A percentile compares a stretch with the other conserved stretches of the same genome.
These are phyloP conservation scores for Melanostoma scalare DNA, from an alignment of 2,888 invertebrate species.

Conservation along the genomic window DNA sequence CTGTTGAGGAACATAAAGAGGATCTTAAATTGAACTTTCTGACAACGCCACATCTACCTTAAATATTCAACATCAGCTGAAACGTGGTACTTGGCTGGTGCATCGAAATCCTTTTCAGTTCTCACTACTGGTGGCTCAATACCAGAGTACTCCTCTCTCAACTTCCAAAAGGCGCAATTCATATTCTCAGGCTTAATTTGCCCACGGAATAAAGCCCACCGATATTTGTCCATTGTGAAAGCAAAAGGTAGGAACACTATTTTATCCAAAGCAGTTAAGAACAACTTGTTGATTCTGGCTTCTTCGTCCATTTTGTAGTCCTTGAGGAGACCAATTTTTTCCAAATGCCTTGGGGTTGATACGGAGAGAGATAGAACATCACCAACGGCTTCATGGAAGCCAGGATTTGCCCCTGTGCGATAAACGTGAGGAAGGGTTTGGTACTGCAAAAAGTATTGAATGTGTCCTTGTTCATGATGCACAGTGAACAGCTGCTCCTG, in stretches of 20 bases:
- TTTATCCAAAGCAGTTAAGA: constrained; percentile 87
- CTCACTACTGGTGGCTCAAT: constrained; percentile 86
- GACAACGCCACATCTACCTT: constrained; percentile 84
- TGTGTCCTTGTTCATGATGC: constrained; percentile 88
- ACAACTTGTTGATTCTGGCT: constrained; percentile 87
- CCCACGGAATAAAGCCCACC: constrained; percentile 87
- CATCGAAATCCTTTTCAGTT: constrained; percentile 88
- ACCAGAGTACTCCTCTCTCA: constrained; percentile 86
- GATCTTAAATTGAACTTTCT: too few species aligned
- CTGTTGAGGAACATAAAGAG: constrained; percentile 77
- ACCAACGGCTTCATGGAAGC: constrained; percentile 90
- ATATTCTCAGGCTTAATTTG: constrained; percentile 84
- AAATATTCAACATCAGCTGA: constrained; percentile 88
- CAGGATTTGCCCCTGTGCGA: constrained; percentile 85
- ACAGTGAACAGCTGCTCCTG: constrained; percentile 84
- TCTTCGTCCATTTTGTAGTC: constrained; percentile 85
- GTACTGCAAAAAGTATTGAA: constrained; percentile 88
- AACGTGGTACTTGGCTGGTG: constrained; percentile 89
- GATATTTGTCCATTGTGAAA: constrained; percentile 87
- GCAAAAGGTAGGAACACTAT: constrained; percentile 88
- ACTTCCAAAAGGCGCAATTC: constrained; percentile 87
- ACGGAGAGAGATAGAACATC: constrained; percentile 88
- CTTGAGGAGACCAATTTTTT: constrained; percentile 86
- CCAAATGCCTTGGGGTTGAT: constrained; percentile 87
- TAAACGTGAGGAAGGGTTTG: constrained; percentile 84